Percentiles rank a stretch among this genome's conserved stretches.
Evolutionary conservation across 2,888 invertebrate genomes (phyloP).

Genomic region (Ormia ochracea): DNA sequence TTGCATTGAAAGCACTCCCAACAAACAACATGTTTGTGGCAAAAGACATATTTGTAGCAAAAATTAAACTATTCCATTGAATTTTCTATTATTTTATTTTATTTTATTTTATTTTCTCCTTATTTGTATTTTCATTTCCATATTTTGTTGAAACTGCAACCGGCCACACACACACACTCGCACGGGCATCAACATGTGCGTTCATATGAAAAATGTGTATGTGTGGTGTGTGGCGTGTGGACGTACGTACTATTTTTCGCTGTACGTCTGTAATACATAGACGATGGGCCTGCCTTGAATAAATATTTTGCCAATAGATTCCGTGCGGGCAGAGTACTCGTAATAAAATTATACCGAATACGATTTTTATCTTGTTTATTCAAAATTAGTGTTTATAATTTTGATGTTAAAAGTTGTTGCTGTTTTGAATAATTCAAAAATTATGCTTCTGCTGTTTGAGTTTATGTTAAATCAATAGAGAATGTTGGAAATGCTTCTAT

Average conservation of each 20-base stretch:
- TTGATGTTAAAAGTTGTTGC: not conserved
- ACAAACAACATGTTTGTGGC: not conserved
- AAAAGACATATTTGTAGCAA: conserved; percentile 13
- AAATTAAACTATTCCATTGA: conserved; percentile 20
- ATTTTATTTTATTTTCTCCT: too few species aligned
- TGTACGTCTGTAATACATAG: too few species aligned
- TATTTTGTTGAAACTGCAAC: conserved; percentile 52
- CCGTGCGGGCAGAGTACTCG: not conserved
- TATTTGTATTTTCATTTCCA: conserved; percentile 53
- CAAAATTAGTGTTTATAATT: conserved; percentile 8
- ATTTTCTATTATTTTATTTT: conserved; percentile 6
- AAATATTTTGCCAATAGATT: conserved; percentile 36
- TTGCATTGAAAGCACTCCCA: not conserved
- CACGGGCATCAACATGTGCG: not conserved
- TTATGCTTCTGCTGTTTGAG: not conserved
- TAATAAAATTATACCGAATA: not conserved
- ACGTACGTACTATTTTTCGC: too few species aligned
- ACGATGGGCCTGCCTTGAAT: conserved; percentile 8
- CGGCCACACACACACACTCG: not conserved
- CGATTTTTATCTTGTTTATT: not conserved
- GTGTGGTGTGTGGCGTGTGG: not conserved
- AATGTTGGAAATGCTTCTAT: too few species aligned
- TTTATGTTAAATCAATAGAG: not conserved
- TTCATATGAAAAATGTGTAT: not conserved
- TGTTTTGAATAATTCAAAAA: conserved; percentile 5